Percentiles rank a stretch among this genome's conserved stretches.
Evolutionary conservation across 2,797 vertebrate genomes (phyloP).

Genomic region (Cynodonichthys magdalenae): DNA sequence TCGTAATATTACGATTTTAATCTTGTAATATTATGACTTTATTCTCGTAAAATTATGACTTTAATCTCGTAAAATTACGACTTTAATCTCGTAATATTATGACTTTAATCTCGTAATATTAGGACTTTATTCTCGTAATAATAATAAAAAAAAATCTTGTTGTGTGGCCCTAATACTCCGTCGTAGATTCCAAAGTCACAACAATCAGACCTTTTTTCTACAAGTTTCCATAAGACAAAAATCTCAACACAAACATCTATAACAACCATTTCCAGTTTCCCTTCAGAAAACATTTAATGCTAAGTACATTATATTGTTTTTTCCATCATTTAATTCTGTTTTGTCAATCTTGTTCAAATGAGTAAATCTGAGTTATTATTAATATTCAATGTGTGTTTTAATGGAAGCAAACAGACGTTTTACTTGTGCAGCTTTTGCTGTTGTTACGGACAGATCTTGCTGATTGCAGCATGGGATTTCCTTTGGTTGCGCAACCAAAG

Average conservation of each 20-base stretch:
- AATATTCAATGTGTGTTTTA: neutral
- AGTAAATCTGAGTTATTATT: neutral
- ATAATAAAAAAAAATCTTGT: too few relatives aligned
- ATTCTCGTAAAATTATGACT: too few relatives aligned
- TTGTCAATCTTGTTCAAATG: neutral
- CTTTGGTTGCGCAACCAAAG: constrained; percentile 54
- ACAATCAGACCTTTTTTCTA: too few relatives aligned
- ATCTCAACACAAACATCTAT: neutral
- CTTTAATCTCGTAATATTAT: too few relatives aligned
- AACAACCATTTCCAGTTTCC: neutral
- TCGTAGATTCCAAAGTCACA: too few relatives aligned
- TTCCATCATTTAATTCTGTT: neutral
- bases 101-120: too few relatives aligned
- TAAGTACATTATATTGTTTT: neutral
- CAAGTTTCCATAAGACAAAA: neutral
- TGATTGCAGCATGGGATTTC: constrained; percentile 54
- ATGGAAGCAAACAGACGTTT: neutral
- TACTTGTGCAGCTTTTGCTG: constrained; percentile 1
- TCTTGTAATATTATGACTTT: too few relatives aligned
- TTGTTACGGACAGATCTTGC: constrained; percentile 41
- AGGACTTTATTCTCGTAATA: too few relatives aligned
- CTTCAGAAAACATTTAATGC: neutral
- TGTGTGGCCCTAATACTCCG: too few relatives aligned
- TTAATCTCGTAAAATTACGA: too few relatives aligned
- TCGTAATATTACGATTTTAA: too few relatives aligned